Conservation (phyloP, 2,888 invertebrate genomes). For the Eugnorisma glareosa region DNA sequence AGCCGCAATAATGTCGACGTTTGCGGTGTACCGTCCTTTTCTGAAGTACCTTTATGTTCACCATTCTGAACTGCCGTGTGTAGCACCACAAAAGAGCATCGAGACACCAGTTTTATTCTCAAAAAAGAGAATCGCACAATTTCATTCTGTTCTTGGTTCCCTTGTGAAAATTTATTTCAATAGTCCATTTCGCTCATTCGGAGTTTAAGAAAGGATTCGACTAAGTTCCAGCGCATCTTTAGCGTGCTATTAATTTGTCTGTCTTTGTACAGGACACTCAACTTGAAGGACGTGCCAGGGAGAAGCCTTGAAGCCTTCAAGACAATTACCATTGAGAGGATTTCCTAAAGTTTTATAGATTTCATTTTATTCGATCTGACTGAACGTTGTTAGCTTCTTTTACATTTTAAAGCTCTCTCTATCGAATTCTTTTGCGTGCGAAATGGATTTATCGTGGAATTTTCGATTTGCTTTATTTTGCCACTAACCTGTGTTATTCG, state of each 20-base stretch:
- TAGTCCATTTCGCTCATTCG: constrained; percentile 70
- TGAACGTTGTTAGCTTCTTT: constrained; percentile 66
- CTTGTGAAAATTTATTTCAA: constrained; percentile 83
- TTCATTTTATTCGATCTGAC: constrained; percentile 69
- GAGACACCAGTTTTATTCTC: constrained; percentile 81
- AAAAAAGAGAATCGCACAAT: constrained; percentile 78
- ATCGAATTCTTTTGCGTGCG: constrained; percentile 66
- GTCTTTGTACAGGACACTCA: constrained; percentile 68
- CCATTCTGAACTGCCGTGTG: constrained; percentile 16
- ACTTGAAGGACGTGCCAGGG: constrained; percentile 70
- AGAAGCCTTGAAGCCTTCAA: constrained; percentile 65
- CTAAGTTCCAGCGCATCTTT: constrained; percentile 74
- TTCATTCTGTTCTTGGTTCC: constrained; percentile 79
- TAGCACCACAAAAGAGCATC: constrained; percentile 77
- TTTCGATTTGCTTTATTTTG: constrained; percentile 64
- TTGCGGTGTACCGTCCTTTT: neutral
- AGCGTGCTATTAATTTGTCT: constrained; percentile 75
- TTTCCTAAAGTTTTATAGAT: constrained; percentile 71
- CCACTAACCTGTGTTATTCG: constrained; percentile 46
- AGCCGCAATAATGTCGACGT: neutral
- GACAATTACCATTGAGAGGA: constrained; percentile 70
- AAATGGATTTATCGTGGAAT: constrained; percentile 62
- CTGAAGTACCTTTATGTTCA: neutral
- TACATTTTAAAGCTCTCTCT: constrained; percentile 61
- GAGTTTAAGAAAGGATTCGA: constrained; percentile 75